Base-by-base conservation (phyloP, 2,113 vertebrate species). In the Tenebrosternarchus preto region DNA sequence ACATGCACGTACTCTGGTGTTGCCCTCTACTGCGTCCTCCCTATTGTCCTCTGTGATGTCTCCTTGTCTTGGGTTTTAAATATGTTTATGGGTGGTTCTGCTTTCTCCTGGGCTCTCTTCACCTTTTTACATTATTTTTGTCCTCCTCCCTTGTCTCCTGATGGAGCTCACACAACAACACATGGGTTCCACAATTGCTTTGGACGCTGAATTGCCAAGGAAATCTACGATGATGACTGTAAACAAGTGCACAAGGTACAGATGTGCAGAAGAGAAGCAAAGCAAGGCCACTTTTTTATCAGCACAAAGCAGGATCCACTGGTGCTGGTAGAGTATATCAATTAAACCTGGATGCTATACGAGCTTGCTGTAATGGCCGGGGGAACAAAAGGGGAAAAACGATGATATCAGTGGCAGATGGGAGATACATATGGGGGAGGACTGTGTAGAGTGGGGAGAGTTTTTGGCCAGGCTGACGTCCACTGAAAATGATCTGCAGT, bases 391-490 rank as follows among this genome's bases (percentile, higher is more conserved):
- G 89, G 76, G 39, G 66, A 66, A 77, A 12, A 61, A 63, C 84
- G 68, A 86, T 92, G 92, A 87, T 94, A 91, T 93, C 90, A 81
- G 91, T 94, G 94, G 87, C 87, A 91, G 88, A 91, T 92, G 95
- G 90, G 90, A 90, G 86, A 92, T 91, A 85, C 94, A 91, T 86
- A 91, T 90, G 89, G 77, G 82, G 15, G 83, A 88, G 81, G 85
- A 91, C 53, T 92, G 91, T 92, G 92, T 90, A 83, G 73, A 87
- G 70, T 80, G 77, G 79, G 83, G 85, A 85, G 74, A n/a, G 82
- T 60, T 87, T 88, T 76, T 53, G 84, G 77, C 57, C 27, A 73
- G 77, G 86, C 85, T 88, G 86, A 88, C 88, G 86, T 86, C 78
- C 84, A 87, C 89, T 90, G 80, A 86, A 91, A 90, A 84, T 80